Base-by-base conservation (phyloP, 2,888 invertebrate genomes). In the Dysmachus trigonus region DNA sequence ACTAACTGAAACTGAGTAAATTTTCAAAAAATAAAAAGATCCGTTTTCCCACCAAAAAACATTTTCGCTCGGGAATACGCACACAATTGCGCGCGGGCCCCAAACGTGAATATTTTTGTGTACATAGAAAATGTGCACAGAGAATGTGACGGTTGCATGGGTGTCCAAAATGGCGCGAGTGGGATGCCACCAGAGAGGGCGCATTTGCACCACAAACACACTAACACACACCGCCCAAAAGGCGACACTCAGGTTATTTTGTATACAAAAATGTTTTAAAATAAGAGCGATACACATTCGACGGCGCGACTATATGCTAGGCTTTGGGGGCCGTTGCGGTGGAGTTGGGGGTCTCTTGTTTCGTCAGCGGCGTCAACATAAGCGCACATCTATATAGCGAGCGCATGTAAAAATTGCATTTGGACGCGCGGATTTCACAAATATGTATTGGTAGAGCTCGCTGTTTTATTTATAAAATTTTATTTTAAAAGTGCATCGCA, bases 1-100 rank as follows among this genome's bases (percentile, higher is more conserved):
- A 89, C 89, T 89, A 90, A 90, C 90, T 90, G 88, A 89, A 88
- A 88, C 83, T 72, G 83, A 83, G 83, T 83, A 72, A 83, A 83
- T 83, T 83, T 83, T 83, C 83, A 83, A 83, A 83, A 83, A 83
- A 72, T 72, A 83, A 83, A 83, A 83, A 72, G 33, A 72, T 72
- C 83, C 71, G 71, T 72, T 83, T 83, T 83, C 83, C 83, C 83
- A 83, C 83, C 83, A 83, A 83, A 83, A 83, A 83, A 83, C 72
- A 41, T 83, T 72, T 83, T 72, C 62, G 72, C 41, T 38, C 51
- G 31, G 72, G n/a, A n/a, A n/a, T 31, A 72, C 72, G 30, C 53
- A 82, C 31, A 83, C 72, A 83, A 0, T 22, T 22, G 30, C 33
- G 33, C n/a, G n/a, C n/a, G n/a, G n/a, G n/a, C 0, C 31, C 27